Evolutionary conservation across 1,140 invertebrate species (phyloP).

Genomic region (Trissolcus basalis): DNA sequence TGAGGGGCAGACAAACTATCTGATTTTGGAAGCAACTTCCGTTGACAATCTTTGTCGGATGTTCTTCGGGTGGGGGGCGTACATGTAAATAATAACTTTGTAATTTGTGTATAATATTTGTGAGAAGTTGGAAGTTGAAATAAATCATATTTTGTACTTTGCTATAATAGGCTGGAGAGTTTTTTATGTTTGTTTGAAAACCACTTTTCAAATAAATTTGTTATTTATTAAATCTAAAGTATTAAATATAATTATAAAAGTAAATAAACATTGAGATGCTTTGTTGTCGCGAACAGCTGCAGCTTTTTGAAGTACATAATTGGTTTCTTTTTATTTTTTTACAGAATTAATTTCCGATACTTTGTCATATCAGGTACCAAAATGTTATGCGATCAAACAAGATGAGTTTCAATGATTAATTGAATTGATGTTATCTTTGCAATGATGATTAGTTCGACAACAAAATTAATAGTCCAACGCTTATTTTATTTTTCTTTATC

Average conservation of each 20-base stretch:
- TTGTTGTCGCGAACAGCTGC: conserved; percentile 63
- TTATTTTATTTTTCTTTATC: conserved; percentile 17
- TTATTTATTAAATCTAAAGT: conserved; percentile 44
- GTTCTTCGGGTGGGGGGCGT: conserved; percentile 97
- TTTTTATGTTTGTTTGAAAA: too few species aligned
- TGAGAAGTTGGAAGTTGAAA: too few species aligned
- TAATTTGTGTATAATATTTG: too few species aligned
- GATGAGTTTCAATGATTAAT: conserved; percentile 4
- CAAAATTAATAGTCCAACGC: conserved; percentile 19
- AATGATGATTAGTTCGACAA: background rate
- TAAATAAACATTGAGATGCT: conserved; percentile 36
- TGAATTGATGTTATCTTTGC: too few species aligned
- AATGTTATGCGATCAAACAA: conserved; percentile 88
- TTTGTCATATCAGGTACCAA: conserved; percentile 85
- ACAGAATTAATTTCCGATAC: conserved; percentile 4
- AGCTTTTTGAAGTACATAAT: background rate
- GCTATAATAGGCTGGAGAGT: too few species aligned
- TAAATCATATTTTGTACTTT: too few species aligned
- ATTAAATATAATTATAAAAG: conserved; percentile 52
- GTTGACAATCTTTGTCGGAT: conserved; percentile 94
- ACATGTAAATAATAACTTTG: conserved; percentile 77
- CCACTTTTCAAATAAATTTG: conserved; percentile 6
- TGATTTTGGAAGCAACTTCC: conserved; percentile 94
- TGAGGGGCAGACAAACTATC: conserved; percentile 93
- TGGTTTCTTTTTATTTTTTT: background rate